Base-by-base conservation (phyloP, 2,888 invertebrate species). In the Cinara cedri region DNA sequence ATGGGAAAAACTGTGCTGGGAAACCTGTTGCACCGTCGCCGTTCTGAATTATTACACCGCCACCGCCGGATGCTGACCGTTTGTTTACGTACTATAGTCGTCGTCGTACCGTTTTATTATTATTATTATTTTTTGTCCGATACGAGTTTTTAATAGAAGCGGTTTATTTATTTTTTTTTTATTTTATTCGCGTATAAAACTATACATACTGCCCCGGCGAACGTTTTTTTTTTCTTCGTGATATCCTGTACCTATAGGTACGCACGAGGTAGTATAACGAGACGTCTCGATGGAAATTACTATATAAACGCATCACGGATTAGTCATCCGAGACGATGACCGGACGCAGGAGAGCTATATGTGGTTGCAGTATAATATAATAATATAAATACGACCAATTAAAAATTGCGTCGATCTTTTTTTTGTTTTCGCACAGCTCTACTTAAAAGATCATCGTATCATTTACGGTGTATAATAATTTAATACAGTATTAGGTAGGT, bases 11-110 rank as follows among this genome's bases (percentile, higher is more conserved):
- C 26, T 62, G 42, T 24, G 63, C 63, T 63, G 65, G 63, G 24
- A 76, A 66, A 66, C 76, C 76, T 57, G 66, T 76, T 76, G 46
- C 55, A 9, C 19, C 66, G 66, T n/a, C 57, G 10, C 46, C 66
- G 76, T 55, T 76, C 66, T 57, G 57, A 76, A 76, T 54, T 74
- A 76, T 57, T 63, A 57, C 42, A 51, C 49, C n/a, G 72, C 49
- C 34, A 24, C 19, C n/a, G 74, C 63, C 74, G 63, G 74, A 63
- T 62, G 62, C 74, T 75, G 74, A 75, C 74, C 51, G 72, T 75
- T 75, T 75, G 74, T 75, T 75, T 65, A 75, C 65, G n/a, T n/a
- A n/a, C n/a, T n/a, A n/a, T n/a, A n/a, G n/a, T n/a, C n/a, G 63
- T 62, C 72, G 70, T 24, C 72, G 44, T n/a, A 75, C 26, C 63